Evolutionary conservation across 1,140 invertebrate species (phyloP).

Genomic region (Harpegnathos saltator): DNA sequence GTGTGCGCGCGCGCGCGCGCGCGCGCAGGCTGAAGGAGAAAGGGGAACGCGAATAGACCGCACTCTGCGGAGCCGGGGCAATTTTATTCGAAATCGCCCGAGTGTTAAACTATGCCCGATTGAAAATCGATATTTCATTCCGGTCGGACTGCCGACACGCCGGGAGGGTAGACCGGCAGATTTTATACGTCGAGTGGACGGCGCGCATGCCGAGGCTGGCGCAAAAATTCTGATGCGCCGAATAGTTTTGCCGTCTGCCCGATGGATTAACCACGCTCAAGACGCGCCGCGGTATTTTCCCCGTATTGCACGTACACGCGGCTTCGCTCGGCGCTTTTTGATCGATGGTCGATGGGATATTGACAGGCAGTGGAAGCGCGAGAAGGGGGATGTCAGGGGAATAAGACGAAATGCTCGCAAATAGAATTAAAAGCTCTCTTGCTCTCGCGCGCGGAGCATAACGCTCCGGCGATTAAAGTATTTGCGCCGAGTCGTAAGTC

Average conservation of each 20-base stretch:
- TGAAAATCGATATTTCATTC: constrained; percentile 79
- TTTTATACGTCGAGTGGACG: constrained; percentile 64
- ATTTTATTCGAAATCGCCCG: constrained; percentile 76
- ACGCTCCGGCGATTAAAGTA: background rate
- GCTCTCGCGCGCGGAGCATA: background rate
- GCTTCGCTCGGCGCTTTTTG: background rate
- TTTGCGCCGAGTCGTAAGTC: background rate
- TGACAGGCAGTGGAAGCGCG: background rate
- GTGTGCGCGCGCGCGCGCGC: no score
- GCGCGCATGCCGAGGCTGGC: constrained; percentile 37
- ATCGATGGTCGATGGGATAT: constrained; percentile 19
- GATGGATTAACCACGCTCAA: constrained; percentile 60
- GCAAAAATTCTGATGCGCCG: constrained; percentile 62
- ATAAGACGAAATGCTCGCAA: background rate
- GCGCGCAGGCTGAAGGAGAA: constrained; percentile 47
- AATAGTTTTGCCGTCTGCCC: constrained; percentile 52
- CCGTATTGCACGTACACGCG: background rate
- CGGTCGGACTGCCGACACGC: constrained; percentile 66
- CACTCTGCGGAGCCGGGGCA: constrained; percentile 58
- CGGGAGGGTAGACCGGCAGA: constrained; percentile 67
- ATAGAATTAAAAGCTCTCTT: no score
- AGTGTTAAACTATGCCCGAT: constrained; percentile 77
- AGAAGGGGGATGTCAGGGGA: background rate
- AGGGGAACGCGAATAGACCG: constrained; percentile 35
- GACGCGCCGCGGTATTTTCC: constrained; percentile 21